Percentiles rank a stretch among this genome's conserved stretches.
Evolutionary conservation across 30 jellyfish, hydroid and myxozoan species (phyloP).

Genomic region (Rhopilema esculentum): DNA sequence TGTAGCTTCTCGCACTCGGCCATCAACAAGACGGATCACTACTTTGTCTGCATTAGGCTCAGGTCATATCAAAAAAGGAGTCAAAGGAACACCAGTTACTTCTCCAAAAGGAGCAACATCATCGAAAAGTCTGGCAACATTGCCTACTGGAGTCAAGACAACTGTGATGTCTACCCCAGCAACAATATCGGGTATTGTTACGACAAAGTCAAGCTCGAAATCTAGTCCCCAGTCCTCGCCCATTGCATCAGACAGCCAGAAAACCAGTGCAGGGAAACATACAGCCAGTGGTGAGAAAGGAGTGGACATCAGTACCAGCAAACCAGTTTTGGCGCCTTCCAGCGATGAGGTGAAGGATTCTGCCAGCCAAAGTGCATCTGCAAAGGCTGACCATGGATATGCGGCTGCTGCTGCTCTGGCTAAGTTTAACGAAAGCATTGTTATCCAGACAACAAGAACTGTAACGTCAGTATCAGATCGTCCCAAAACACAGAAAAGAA

Average conservation of each 20-base stretch:
- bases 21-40: constrained; percentile 65
- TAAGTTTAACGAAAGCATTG: constrained; percentile 58
- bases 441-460: constrained; percentile 55
- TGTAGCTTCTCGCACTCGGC: constrained; percentile 78
- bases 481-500: constrained; percentile 61
- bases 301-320: not conserved
- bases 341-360: not conserved
- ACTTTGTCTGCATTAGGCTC: constrained; percentile 58
- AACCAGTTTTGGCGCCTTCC: not conserved
- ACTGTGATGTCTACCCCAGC: not conserved
- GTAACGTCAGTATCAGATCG: constrained; percentile 60
- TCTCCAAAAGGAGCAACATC: constrained; percentile 21
- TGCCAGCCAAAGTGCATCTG: not conserved
- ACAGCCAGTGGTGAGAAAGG: not conserved
- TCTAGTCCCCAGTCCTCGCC: not conserved
- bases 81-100: constrained; percentile 24
- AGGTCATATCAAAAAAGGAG: constrained; percentile 43
- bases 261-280: not conserved
- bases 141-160: not conserved
- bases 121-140: not conserved
- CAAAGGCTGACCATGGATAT: constrained; percentile 9
- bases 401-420: constrained; percentile 57
- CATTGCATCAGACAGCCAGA: not conserved
- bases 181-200: constrained; percentile 21
- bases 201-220: constrained; percentile 1